Percentiles rank a stretch among this genome's conserved stretches.
These are phyloP conservation scores for Paramisgurnus dabryanus DNA, from an alignment of 2,113 vertebrate genomes.

Conservation along the genomic window DNA sequence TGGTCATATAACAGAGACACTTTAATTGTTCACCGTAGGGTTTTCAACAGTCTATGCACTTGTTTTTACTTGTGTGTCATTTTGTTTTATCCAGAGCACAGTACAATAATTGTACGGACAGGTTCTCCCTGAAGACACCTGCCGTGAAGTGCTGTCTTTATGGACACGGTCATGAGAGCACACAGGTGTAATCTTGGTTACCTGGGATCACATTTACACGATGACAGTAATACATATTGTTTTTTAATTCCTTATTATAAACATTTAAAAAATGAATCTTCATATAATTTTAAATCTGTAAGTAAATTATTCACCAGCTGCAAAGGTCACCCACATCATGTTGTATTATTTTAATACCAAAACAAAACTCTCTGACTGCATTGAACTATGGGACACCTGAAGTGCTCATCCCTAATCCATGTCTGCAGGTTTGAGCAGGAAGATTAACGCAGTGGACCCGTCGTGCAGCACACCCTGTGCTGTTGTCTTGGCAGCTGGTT, in stretches of 20 bases:
- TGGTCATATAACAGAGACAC: background rate
- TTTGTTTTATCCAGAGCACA: constrained; percentile 6
- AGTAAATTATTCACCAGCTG: background rate
- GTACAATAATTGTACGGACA: constrained; percentile 1
- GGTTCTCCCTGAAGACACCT: background rate
- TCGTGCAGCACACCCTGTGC: constrained; percentile 32
- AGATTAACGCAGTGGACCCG: constrained; percentile 34
- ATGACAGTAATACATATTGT: background rate
- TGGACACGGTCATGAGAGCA: background rate
- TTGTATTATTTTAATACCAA: background rate
- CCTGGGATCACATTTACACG: background rate
- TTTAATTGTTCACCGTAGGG: background rate
- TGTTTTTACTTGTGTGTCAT: constrained; percentile 2
- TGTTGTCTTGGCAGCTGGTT: constrained; percentile 41
- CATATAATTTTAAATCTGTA: background rate
- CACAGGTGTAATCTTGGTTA: background rate
- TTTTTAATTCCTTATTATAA: background rate
- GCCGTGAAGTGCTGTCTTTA: background rate
- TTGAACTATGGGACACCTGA: constrained; percentile 41
- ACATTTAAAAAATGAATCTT: background rate
- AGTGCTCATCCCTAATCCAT: constrained; percentile 45
- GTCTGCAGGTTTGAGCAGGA: constrained; percentile 39
- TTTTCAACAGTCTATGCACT: background rate
- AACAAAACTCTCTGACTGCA: constrained; percentile 21
- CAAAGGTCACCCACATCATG: background rate